Percentiles rank a stretch among this genome's conserved stretches.
Evolutionary conservation across 2,113 vertebrate genomes (phyloP).

Genomic region (Misgurnus anguillicaudatus): DNA sequence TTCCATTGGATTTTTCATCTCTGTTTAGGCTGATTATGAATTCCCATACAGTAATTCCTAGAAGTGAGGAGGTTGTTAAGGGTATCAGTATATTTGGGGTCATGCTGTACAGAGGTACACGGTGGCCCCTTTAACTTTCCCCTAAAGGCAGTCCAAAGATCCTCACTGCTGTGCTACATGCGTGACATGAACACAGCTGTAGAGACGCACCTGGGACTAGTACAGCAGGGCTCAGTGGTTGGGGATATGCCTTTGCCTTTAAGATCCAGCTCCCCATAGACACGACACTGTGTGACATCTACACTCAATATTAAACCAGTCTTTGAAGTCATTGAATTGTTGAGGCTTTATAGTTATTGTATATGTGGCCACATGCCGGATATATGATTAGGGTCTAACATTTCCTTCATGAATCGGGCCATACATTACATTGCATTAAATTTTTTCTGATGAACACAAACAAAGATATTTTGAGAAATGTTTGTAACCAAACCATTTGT

Average conservation of each 20-base stretch:
- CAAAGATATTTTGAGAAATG: no score
- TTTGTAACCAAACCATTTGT: no score
- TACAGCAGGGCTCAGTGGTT: constrained; percentile 38
- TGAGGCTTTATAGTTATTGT: constrained; percentile 12
- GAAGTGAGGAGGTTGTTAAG: no score
- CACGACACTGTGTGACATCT: constrained; percentile 33
- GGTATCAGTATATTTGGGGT: no score
- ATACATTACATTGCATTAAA: not conserved
- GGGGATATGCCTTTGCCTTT: constrained; percentile 46
- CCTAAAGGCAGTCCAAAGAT: constrained; percentile 39
- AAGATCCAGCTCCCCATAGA: constrained; percentile 45
- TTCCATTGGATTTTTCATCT: no score
- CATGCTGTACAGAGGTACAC: not conserved
- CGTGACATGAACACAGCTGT: constrained; percentile 51
- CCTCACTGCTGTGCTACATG: constrained; percentile 38
- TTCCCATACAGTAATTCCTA: not conserved
- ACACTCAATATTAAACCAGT: constrained; percentile 32
- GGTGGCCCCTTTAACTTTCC: constrained; percentile 47
- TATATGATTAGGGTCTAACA: not conserved
- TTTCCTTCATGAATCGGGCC: not conserved
- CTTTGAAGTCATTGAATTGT: constrained; percentile 49
- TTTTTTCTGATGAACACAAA: no score
- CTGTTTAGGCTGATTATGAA: not conserved
- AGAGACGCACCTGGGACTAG: constrained; percentile 36
- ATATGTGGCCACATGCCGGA: constrained; percentile 26